Percentiles rank a stretch among this genome's conserved stretches.
Evolutionary conservation across 2,797 vertebrate species (phyloP).

Genomic region (Picus viridis): DNA sequence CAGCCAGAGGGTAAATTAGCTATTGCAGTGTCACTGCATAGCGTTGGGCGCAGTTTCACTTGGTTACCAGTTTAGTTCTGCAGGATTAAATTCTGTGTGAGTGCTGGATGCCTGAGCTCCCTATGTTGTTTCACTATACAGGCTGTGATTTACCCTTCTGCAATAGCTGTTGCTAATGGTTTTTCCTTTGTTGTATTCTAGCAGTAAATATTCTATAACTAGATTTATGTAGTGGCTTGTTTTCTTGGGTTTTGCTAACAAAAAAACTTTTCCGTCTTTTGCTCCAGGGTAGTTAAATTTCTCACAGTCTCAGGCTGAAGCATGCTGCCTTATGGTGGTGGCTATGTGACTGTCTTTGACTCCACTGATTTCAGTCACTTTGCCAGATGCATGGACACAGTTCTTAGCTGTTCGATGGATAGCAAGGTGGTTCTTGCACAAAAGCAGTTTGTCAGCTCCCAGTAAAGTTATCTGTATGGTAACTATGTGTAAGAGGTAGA

Average conservation of each 20-base stretch:
- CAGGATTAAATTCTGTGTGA: background rate
- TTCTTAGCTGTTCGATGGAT: background rate
- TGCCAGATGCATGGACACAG: background rate
- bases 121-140: background rate
- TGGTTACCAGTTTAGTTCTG: background rate
- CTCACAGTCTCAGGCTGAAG: background rate
- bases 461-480: background rate
- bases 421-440: background rate
- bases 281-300: background rate
- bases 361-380: background rate
- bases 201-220: background rate
- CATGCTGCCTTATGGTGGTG: fast-evolving
- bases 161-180: background rate
- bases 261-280: background rate
- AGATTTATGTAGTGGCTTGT: background rate
- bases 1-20: conserved; percentile 28
- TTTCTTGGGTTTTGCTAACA: background rate
- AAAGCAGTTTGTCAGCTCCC: background rate
- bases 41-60: background rate
- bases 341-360: background rate
- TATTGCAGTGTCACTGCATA: background rate
- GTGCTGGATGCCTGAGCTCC: background rate
- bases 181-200: background rate
- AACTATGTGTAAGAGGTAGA: background rate
- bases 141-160: background rate